Evolutionary conservation across 2,113 vertebrate species (phyloP).

Genomic region (Zosterops japonicus): DNA sequence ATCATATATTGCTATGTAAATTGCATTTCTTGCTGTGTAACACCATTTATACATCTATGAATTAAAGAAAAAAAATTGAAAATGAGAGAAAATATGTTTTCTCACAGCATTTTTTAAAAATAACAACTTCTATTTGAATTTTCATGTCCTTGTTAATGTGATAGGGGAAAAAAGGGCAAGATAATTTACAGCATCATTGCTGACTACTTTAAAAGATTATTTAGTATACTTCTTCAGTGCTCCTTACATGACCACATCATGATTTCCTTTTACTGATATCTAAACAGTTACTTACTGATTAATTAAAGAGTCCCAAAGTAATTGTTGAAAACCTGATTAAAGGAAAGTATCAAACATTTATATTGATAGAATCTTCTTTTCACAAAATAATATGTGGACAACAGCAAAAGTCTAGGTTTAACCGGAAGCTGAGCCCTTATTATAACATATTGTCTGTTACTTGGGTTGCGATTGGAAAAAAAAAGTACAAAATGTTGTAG

Average conservation of each 20-base stretch:
- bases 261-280: not conserved
- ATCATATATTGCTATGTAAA: conserved; percentile 29
- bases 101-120: not conserved
- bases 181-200: not conserved
- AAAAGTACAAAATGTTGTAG: not conserved
- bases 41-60: not conserved
- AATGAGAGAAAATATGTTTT: not conserved
- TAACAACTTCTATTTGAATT: not conserved
- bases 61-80: not conserved
- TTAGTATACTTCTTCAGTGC: not conserved
- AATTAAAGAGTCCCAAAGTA: not conserved
- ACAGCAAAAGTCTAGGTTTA: not conserved
- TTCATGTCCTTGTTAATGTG: not conserved
- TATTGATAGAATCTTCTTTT: not conserved
- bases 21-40: conserved; percentile 27
- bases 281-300: not conserved
- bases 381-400: not conserved
- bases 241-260: not conserved
- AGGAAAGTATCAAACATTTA: not conserved
- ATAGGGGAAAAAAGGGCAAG: not conserved
- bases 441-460: not conserved
- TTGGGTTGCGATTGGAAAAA: not conserved
- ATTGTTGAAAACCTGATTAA: not conserved
- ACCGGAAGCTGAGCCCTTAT: not conserved
- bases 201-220: not conserved